A percentile compares a stretch with the other conserved stretches of the same genome.
These are phyloP conservation scores for Scopus umbretta DNA, from an alignment of 2,113 vertebrate species.

Conservation along the genomic window DNA sequence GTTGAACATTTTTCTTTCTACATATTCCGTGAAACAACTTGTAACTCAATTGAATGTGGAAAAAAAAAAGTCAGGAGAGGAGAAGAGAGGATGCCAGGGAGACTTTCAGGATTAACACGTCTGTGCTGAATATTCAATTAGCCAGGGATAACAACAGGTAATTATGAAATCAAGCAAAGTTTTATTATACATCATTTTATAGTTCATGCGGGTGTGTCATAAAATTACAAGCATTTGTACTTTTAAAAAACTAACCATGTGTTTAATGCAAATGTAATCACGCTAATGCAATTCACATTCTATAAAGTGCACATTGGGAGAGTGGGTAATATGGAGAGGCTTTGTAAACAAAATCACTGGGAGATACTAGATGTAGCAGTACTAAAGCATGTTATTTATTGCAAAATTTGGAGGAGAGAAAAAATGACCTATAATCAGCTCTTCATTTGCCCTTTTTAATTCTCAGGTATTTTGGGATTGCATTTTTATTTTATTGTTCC, in stretches of 20 bases:
- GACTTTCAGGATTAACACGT: neutral
- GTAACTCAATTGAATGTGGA: neutral
- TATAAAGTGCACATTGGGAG: slow-evolving; percentile 22
- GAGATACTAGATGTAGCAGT: neutral
- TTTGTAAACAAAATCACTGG: slow-evolving; percentile 50
- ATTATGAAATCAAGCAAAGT: slow-evolving; percentile 45
- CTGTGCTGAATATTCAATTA: slow-evolving; percentile 51
- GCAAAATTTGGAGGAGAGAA: neutral
- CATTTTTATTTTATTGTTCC: neutral
- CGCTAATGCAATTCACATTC: neutral
- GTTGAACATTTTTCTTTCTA: neutral
- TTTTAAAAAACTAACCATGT: slow-evolving; percentile 19
- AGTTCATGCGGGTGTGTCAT: slow-evolving; percentile 17
- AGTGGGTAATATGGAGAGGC: slow-evolving; percentile 1
- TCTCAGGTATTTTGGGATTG: neutral
- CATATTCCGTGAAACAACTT: neutral
- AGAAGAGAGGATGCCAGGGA: neutral
- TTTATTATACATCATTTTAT: slow-evolving; percentile 49
- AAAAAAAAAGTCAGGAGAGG: neutral
- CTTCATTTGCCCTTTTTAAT: neutral
- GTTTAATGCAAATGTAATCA: slow-evolving; percentile 61
- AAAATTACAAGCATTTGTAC: slow-evolving; percentile 45
- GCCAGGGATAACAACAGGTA: slow-evolving; percentile 35
- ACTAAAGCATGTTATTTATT: neutral
- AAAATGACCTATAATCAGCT: neutral